phyloP scores from a whole-genome alignment of 2,797 vertebrate species.

The Centroberyx gerrardi region DNA sequence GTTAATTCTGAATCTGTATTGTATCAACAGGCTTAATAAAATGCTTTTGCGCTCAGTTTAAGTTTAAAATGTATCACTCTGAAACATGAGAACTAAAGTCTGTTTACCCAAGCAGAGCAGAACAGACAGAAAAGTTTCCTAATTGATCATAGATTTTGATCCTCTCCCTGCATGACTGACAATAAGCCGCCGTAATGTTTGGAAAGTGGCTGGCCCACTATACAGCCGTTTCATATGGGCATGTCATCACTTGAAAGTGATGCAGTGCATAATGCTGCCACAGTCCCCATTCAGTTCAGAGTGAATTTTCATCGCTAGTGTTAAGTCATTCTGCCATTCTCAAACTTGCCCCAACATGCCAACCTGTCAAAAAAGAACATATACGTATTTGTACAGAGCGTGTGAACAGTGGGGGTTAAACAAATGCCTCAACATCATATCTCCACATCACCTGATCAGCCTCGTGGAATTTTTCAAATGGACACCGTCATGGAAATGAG shows the following conservation, averaged over 20 bases:
- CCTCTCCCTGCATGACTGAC: neutral
- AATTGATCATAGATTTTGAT: conserved; percentile 9
- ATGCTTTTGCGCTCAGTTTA: too few species aligned
- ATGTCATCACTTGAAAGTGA: conserved; percentile 28
- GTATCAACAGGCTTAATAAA: too few species aligned
- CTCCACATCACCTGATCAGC: conserved; percentile 9
- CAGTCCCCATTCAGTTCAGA: neutral
- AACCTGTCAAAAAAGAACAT: conserved; percentile 15
- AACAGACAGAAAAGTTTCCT: neutral
- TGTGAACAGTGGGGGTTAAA: conserved; percentile 1
- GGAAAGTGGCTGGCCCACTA: neutral
- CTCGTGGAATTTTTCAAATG: neutral
- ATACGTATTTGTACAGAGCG: neutral
- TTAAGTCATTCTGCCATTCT: neutral
- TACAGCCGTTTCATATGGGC: neutral
- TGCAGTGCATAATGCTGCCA: neutral
- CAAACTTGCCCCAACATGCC: conserved; percentile 31
- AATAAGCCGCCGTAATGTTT: neutral
- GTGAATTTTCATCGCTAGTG: neutral
- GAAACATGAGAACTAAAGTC: too few species aligned
- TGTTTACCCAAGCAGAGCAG: conserved; percentile 7
- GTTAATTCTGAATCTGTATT: too few species aligned
- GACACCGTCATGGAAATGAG: conserved; percentile 21
- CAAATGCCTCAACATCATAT: neutral
- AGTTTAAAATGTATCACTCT: too few species aligned